Conservation (phyloP, 2,113 vertebrate species). For the Etheostoma spectabile region DNA sequence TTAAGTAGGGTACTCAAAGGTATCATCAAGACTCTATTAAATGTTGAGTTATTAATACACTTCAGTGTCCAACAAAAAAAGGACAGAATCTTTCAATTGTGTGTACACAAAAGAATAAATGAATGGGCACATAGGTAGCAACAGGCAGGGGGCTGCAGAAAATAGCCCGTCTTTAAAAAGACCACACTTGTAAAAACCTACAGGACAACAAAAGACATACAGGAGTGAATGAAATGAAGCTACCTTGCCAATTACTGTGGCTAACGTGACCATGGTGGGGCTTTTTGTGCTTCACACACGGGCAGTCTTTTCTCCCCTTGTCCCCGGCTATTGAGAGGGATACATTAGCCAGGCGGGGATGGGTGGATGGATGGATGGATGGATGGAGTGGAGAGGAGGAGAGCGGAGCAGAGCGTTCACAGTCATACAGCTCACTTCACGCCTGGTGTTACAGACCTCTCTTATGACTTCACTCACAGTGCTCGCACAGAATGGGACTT, state of each 20-base stretch:
- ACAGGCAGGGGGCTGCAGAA: constrained; percentile 79
- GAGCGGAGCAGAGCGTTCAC: constrained; percentile 64
- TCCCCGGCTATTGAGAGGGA: constrained; percentile 85
- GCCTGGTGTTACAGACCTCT: constrained; percentile 88
- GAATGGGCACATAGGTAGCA: constrained; percentile 31
- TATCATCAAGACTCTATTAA: constrained; percentile 52
- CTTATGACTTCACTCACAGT: constrained; percentile 86
- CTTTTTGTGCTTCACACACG: constrained; percentile 87
- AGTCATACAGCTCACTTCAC: constrained; percentile 83
- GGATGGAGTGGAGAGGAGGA: constrained; percentile 56
- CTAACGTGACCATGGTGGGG: constrained; percentile 85
- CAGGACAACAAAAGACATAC: constrained; percentile 89
- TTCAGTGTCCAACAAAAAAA: constrained; percentile 4
- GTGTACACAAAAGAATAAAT: constrained; percentile 78
- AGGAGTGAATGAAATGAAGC: constrained; percentile 90
- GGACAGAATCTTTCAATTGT: constrained; percentile 85
- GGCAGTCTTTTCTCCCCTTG: constrained; percentile 71
- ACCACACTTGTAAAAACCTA: constrained; percentile 89
- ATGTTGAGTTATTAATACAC: constrained; percentile 39
- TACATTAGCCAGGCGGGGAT: constrained; percentile 85
- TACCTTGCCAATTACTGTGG: constrained; percentile 90
- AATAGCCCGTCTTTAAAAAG: constrained; percentile 89
- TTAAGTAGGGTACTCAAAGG: constrained; percentile 36
- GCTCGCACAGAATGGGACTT: constrained; percentile 50
- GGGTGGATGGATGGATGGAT: constrained; percentile 46